Base-by-base conservation (phyloP, 37 sponge, comb jelly and placozoan species). In the Theonella swinhoei region DNA sequence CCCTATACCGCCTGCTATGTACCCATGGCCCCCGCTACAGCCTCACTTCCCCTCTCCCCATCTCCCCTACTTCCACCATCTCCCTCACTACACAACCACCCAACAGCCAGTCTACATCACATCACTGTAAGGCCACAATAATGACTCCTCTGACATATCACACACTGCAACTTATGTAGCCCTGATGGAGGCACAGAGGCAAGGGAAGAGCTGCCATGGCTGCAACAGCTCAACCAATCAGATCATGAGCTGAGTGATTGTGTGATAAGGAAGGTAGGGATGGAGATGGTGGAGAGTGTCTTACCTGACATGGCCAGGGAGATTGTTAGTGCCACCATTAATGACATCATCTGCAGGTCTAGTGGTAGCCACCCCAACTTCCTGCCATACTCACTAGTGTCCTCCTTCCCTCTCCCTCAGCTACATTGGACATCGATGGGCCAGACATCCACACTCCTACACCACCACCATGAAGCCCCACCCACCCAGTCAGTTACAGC, bases 41-140 rank as follows among this genome's bases (percentile, higher is more conserved):
- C 5, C 77, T 36, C 63, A 4, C 63, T 33, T 23, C 38, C 33
- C 63, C 34, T 60, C 63, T 60, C 62, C n/a, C n/a, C n/a, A n/a
- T 30, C 77, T 60, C 77, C 43, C 77, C 61, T 25, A 34, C 62
- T 76, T 62, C 33, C 59, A 7, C 62, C 59, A 28, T 47, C 59
- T 26, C 76, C 3, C 34, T 43, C 59, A 7, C 59, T 76, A 29
- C 35, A 28, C 8, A n/a, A n/a, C n/a, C n/a, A n/a, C n/a, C n/a
- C n/a, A n/a, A n/a, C n/a, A n/a, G n/a, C n/a, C n/a, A n/a, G n/a
- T n/a, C n/a, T n/a, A n/a, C n/a, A n/a, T n/a, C n/a, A n/a, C n/a
- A n/a, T n/a, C n/a, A n/a, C n/a, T n/a, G n/a, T n/a, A n/a, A n/a
- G n/a, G n/a, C n/a, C n/a, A n/a, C n/a, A n/a, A n/a, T n/a, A n/a